Evolutionary conservation across 2,888 invertebrate species (phyloP), one percentile per base, ranked within the genome.

Genomic region (Volucella inanis): DNA sequence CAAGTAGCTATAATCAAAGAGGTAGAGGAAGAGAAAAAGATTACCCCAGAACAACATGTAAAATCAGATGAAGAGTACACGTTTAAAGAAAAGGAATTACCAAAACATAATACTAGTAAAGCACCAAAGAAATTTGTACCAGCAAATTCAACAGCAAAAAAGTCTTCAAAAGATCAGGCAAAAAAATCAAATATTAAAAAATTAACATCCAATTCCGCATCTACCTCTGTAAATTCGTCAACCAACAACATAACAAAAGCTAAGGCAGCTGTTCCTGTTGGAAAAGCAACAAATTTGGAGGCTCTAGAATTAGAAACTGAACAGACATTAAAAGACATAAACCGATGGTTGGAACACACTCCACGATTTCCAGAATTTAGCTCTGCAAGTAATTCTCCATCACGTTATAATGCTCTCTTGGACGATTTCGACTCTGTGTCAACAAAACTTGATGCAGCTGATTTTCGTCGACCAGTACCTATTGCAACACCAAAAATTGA

Each of bases 281-380:
- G 67, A 2, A 87, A 87, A 74, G 14, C 81, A 52, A 86, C 90
- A 1, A 92, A 91, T 62, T 93, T 95, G 88, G 95, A 95, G 89
- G 95, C 95, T 3, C 91, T 96, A 18, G 95, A 95, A 89, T 93
- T 95, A 83, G 95, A 95, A 10, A 95, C 95, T 0, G 95, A 95
- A 89, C 92, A 92, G 76, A 92, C 92, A 0, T 74, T 96, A 0
- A 96, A 97, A 93, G 97, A 97, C 90, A 97, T 97, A 52, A 97
- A 96, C 90, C 96, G 97, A 89, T 97, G 97, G 97, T 92, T 97
- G 80, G 97, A 97, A 89, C 97, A 97, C 88, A 96, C 97, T 0
- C 97, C 97, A 0, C 95, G 95, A 88, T 94, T 95, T 84, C 94
- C 95, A 0, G 95, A 95, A 88, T 95, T 95, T 87, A 96, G 96